These are phyloP conservation scores for Eubasilissa regina DNA, from an alignment of 1,140 invertebrate species.

Conservation along the genomic window DNA sequence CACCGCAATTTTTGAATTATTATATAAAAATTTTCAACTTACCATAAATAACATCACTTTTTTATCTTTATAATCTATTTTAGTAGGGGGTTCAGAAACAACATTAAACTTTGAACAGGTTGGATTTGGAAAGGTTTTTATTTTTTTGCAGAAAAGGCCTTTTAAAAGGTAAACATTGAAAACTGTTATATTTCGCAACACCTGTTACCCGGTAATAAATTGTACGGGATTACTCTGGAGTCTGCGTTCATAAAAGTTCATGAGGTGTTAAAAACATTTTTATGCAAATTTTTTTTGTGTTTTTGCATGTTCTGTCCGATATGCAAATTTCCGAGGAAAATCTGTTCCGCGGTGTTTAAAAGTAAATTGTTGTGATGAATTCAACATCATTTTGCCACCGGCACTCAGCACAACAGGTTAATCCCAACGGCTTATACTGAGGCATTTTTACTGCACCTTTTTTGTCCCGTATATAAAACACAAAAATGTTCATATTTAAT, in stretches of 20 bases:
- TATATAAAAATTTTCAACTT: too few relatives aligned
- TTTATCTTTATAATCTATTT: too few relatives aligned
- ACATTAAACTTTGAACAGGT: conserved; percentile 33
- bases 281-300: conserved; percentile 24
- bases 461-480: too few relatives aligned
- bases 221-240: conserved; percentile 20
- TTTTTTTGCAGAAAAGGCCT: not conserved
- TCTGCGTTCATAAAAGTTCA: conserved; percentile 33
- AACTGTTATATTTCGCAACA: conserved; percentile 10
- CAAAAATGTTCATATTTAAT: too few relatives aligned
- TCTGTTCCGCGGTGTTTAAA: conserved; percentile 1
- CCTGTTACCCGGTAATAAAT: conserved; percentile 38
- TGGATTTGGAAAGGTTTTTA: conserved; percentile 9
- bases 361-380: conserved; percentile 1
- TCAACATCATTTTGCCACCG: not conserved
- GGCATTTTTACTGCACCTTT: too few relatives aligned
- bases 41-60: too few relatives aligned
- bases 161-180: conserved; percentile 14
- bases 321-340: conserved; percentile 1
- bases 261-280: conserved; percentile 43
- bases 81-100: not conserved
- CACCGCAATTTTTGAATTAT: too few relatives aligned
- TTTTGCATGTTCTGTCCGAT: not conserved
- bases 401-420: not conserved
- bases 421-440: too few relatives aligned